Conservation (phyloP, 2,888 invertebrate species). For the Lasioglossum morio region DNA sequence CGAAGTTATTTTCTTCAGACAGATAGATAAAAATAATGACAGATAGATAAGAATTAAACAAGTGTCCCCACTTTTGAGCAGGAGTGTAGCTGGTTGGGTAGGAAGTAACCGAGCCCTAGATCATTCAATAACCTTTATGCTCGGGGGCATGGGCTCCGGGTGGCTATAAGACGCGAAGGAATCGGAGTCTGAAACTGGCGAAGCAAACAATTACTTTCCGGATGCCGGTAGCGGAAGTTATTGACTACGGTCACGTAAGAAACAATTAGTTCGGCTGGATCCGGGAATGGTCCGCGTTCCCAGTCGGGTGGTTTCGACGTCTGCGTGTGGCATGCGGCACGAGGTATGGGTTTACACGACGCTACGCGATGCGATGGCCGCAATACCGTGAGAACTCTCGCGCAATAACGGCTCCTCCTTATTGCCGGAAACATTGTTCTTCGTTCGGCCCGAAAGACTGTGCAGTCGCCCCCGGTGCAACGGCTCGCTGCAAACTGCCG, state of each 20-base stretch:
- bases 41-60: no score
- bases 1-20: no score
- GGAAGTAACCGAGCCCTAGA: not conserved
- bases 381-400: constrained; percentile 49
- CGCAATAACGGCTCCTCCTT: constrained; percentile 49
- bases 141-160: not conserved
- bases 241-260: constrained; percentile 51
- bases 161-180: constrained; percentile 24
- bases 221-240: constrained; percentile 28
- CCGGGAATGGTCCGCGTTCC: not conserved
- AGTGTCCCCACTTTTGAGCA: not conserved
- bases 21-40: no score
- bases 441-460: constrained; percentile 34
- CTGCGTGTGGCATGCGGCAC: not conserved
- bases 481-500: constrained; percentile 21
- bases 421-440: constrained; percentile 55
- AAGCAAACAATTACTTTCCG: constrained; percentile 41
- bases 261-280: constrained; percentile 45
- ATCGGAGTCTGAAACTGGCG: not conserved
- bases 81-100: not conserved
- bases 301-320: constrained; percentile 9
- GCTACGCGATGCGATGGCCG: constrained; percentile 16
- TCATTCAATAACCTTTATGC: constrained; percentile 26
- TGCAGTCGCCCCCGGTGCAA: not conserved
- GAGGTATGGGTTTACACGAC: constrained; percentile 8